phyloP scores from a whole-genome alignment of 2,797 vertebrate genomes.

The Miopithecus talapoin region DNA sequence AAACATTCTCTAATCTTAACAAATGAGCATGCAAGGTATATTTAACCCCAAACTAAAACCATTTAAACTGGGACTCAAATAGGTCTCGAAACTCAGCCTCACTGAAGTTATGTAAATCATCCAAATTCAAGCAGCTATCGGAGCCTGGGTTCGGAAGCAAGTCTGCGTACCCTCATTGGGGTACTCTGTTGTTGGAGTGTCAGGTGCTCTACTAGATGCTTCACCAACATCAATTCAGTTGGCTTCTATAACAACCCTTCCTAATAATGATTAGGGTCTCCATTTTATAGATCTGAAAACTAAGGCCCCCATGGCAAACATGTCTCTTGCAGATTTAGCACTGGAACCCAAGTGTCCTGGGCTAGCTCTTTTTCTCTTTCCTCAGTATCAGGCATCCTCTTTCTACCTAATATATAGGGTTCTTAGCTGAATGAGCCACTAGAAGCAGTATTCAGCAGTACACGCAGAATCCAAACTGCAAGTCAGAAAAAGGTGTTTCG shows the following conservation, averaged over 20 bases:
- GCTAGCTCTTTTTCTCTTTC: background rate
- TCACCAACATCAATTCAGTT: background rate
- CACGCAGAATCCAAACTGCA: constrained; percentile 43
- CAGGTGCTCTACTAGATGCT: background rate
- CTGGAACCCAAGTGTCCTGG: background rate
- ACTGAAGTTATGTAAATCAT: background rate
- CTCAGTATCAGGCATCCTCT: background rate
- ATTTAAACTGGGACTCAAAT: background rate
- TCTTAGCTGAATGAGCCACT: background rate
- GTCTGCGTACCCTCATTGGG: background rate
- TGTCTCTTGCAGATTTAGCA: background rate
- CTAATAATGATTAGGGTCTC: background rate
- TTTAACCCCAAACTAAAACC: constrained; percentile 10
- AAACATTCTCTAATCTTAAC: background rate
- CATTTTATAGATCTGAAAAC: background rate
- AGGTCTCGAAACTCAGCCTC: background rate
- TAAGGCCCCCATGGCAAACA: background rate
- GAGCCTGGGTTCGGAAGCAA: background rate
- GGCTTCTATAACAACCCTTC: background rate
- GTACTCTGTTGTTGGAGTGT: background rate
- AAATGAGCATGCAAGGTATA: background rate
- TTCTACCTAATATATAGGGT: background rate
- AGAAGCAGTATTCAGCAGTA: background rate
- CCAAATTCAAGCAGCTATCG: background rate
- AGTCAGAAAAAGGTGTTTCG: constrained; percentile 63